Conservation (phyloP, 1,140 invertebrate species). For the Leucophenga varia region DNA sequence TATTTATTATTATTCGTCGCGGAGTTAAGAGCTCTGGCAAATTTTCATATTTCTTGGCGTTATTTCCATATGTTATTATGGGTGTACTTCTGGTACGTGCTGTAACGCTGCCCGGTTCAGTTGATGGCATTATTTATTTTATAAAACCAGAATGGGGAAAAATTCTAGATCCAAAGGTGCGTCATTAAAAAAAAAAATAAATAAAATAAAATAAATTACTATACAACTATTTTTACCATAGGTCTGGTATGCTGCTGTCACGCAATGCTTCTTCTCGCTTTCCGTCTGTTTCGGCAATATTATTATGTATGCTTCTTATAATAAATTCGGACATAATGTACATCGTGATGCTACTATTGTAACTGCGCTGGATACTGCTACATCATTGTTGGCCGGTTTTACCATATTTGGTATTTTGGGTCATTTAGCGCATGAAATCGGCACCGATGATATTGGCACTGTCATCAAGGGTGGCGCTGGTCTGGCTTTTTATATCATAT, state of each 20-base stretch:
- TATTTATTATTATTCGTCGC: constrained; percentile 73
- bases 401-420: constrained; percentile 87
- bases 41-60: constrained; percentile 79
- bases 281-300: constrained; percentile 80
- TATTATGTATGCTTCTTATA: constrained; percentile 82
- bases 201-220: no score
- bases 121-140: constrained; percentile 75
- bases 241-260: constrained; percentile 81
- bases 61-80: constrained; percentile 86
- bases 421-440: constrained; percentile 68
- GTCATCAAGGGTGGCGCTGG: constrained; percentile 71
- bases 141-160: constrained; percentile 71
- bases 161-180: constrained; percentile 67
- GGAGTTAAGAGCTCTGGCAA: constrained; percentile 80
- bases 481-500: constrained; percentile 83
- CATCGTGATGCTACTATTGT: constrained; percentile 78
- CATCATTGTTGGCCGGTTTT: constrained; percentile 80
- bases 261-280: constrained; percentile 83
- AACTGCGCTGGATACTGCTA: constrained; percentile 74
- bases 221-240: background rate
- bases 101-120: constrained; percentile 74
- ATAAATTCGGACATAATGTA: constrained; percentile 78
- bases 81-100: constrained; percentile 71
- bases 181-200: background rate
- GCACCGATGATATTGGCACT: constrained; percentile 59